A percentile compares a stretch with the other conserved stretches of the same genome.
Conservation (phyloP, 2,797 vertebrate species). For the Myotis pilosus region DNA sequence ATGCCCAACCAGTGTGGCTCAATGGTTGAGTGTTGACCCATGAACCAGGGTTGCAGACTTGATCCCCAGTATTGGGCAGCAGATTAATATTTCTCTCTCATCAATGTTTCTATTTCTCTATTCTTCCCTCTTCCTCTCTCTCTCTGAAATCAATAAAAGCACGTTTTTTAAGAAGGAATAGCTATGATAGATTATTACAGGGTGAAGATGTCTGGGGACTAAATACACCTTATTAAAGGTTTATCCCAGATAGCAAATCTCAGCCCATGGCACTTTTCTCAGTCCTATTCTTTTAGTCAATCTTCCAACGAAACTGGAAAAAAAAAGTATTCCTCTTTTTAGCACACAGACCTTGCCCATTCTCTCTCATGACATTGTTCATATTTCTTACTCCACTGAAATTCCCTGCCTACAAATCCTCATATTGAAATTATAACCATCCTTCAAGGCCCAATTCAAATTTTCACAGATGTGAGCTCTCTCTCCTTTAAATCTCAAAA, state of each 20-base stretch:
- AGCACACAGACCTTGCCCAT: background rate
- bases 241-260: background rate
- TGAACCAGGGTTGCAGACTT: too few species aligned
- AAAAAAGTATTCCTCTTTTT: conserved; percentile 28
- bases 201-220: background rate
- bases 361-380: conserved; percentile 51
- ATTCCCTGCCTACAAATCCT: conserved; percentile 41
- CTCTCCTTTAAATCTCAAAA: conserved; percentile 5
- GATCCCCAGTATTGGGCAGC: too few species aligned
- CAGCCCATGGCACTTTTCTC: background rate
- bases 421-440: conserved; percentile 59
- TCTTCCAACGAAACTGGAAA: background rate
- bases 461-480: conserved; percentile 60
- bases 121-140: too few species aligned
- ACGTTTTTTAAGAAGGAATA: background rate
- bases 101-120: too few species aligned
- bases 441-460: conserved; percentile 63
- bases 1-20: too few species aligned
- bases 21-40: too few species aligned
- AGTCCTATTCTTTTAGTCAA: background rate
- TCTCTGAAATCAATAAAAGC: too few species aligned
- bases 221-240: background rate
- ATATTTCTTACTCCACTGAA: conserved; percentile 25
- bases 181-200: background rate
- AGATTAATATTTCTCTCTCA: too few species aligned